Base-by-base conservation (phyloP, 2,888 invertebrate genomes). In the Steinernema carpocapsae region DNA sequence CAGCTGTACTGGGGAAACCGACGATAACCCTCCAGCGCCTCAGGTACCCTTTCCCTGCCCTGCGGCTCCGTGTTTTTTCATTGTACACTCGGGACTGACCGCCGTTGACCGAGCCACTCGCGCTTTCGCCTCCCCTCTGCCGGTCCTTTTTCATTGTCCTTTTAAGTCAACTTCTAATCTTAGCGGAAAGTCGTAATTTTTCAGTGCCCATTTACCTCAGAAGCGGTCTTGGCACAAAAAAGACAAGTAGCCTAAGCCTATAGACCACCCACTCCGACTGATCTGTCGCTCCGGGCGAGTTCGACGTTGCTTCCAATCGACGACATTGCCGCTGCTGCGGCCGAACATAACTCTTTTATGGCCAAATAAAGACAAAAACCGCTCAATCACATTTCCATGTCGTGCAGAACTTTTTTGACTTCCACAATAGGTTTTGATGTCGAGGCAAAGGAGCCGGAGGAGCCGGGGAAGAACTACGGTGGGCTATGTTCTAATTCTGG, bases 351-450 rank as follows among this genome's bases (percentile, higher is more conserved):
- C 64, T 64, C 64, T 64, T 64, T 64, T 64, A 64, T 64, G 64
- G 64, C 64, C 64, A 64, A 64, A 64, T 64, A 64, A 64, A 64
- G 64, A 64, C 64, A 64, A 64, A 64, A 64, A 64, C 64, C 64
- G 32, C 29, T 64, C 64, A 64, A 64, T 64, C 64, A 64, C 64
- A 64, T 64, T 64, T 37, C 64, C 64, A 29, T 64, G 64, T 64
- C 64, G 24, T 64, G 64, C 64, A 64, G 32, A 64, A 64, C 29
- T 64, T 64, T 64, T 64, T 64, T n/a, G 64, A 32, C 64, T 32
- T 12, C 64, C 64, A 26, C 64, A 14, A 64, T 64, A 37, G 17
- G 12, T 29, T 17, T 64, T 64, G 64, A 64, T 64, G 64, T 29
- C 64, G 37, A 10, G 10, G 37, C n/a, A 37, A 10, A 37, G 37